A percentile compares a stretch with the other conserved stretches of the same genome.
Evolutionary conservation across 2,113 vertebrate species (phyloP).

Genomic region (Menura novaehollandiae): DNA sequence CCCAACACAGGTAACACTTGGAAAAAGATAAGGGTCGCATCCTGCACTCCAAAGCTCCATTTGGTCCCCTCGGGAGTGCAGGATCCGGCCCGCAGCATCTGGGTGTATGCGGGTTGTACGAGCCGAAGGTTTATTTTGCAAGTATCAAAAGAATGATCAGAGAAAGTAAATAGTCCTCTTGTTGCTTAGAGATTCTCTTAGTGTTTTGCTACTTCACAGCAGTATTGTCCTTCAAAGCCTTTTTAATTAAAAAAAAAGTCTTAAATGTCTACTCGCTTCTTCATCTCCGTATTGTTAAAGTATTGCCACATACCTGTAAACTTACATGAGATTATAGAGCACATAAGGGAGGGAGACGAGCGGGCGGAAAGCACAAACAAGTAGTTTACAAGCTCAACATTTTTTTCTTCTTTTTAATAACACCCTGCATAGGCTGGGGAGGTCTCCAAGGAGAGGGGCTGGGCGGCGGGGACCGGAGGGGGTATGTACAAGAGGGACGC

Average conservation of each 20-base stretch:
- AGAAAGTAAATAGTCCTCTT: slow-evolving; percentile 66
- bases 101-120: neutral
- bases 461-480: neutral
- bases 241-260: slow-evolving; percentile 57
- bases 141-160: slow-evolving; percentile 61
- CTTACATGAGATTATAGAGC: slow-evolving; percentile 60
- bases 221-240: slow-evolving; percentile 60
- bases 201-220: slow-evolving; percentile 61
- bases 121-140: slow-evolving; percentile 55
- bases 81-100: slow-evolving; percentile 28
- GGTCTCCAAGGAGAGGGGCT: neutral
- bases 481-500: slow-evolving; percentile 33
- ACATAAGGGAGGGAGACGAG: neutral
- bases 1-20: slow-evolving; percentile 43
- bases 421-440: slow-evolving; percentile 43
- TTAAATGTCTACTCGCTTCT: slow-evolving; percentile 59
- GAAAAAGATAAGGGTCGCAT: slow-evolving; percentile 1
- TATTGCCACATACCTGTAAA: slow-evolving; percentile 81
- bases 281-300: slow-evolving; percentile 67
- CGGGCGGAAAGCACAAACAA: slow-evolving; percentile 66
- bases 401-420: slow-evolving; percentile 58
- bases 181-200: slow-evolving; percentile 63
- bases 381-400: slow-evolving; percentile 77
- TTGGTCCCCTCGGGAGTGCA: slow-evolving; percentile 4
- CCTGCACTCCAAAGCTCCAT: slow-evolving; percentile 34